Evolutionary conservation across 2,113 vertebrate species (phyloP).

Genomic region (Pachyramphus minor): DNA sequence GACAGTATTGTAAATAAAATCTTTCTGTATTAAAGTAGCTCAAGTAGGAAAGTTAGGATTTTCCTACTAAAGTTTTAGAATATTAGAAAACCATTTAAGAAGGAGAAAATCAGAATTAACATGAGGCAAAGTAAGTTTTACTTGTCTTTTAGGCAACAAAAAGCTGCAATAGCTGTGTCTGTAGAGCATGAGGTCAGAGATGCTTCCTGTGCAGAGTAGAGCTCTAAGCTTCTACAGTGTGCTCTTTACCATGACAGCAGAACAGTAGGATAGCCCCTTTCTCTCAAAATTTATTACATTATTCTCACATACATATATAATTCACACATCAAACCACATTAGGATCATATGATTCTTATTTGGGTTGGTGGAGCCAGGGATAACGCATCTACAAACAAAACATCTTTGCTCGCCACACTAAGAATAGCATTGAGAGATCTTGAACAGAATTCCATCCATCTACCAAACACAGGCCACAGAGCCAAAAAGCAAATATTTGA

Average conservation of each 20-base stretch:
- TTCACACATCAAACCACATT: neutral
- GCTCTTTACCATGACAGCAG: neutral
- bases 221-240: neutral
- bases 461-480: neutral
- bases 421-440: neutral
- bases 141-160: neutral
- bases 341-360: neutral
- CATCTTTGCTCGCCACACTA: neutral
- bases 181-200: neutral
- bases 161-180: neutral
- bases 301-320: accelerated
- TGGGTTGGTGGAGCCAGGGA: neutral
- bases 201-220: neutral
- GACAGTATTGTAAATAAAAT: neutral
- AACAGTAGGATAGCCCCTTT: neutral
- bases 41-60: neutral
- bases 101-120: neutral
- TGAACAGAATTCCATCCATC: neutral
- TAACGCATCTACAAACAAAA: neutral
- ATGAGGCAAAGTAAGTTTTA: neutral
- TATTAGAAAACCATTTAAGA: neutral
- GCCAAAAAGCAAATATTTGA: neutral
- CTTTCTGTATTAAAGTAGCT: neutral
- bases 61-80: neutral
- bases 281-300: neutral